Conservation (phyloP, 2,888 invertebrate species). For the Zygothrica quintamaculata region DNA sequence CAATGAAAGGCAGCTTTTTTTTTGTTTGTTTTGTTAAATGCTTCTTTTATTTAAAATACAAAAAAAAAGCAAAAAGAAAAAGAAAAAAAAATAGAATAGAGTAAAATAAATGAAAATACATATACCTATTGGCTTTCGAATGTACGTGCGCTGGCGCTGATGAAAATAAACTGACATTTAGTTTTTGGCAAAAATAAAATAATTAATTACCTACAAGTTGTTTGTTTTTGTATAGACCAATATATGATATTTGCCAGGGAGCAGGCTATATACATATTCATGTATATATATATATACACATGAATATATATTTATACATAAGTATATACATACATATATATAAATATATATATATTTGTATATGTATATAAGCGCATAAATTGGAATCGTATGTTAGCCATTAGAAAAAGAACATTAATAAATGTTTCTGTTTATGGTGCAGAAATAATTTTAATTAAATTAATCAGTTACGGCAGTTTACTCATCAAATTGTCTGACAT, state of each 20-base stretch:
- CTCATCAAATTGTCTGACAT: constrained; percentile 48
- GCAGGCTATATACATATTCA: not conserved
- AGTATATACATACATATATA: constrained; percentile 1
- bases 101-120: too few relatives aligned
- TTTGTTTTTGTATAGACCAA: constrained; percentile 48
- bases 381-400: constrained; percentile 37
- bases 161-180: constrained; percentile 64
- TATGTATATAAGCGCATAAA: not conserved
- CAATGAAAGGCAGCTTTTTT: too few relatives aligned
- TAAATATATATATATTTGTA: constrained; percentile 10
- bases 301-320: constrained; percentile 1
- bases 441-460: constrained; percentile 75
- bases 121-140: constrained; percentile 56
- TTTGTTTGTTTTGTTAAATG: constrained; percentile 44
- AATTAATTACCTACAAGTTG: constrained; percentile 71
- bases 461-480: constrained; percentile 74
- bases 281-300: constrained; percentile 4
- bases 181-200: constrained; percentile 59
- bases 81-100: too few relatives aligned
- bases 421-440: constrained; percentile 75
- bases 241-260: constrained; percentile 30
- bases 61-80: too few relatives aligned
- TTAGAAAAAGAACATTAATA: constrained; percentile 59
- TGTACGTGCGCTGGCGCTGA: constrained; percentile 53
- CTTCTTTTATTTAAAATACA: constrained; percentile 67